Evolutionary conservation across 2,888 invertebrate species (phyloP).

Genomic region (Eupsilia transversa): DNA sequence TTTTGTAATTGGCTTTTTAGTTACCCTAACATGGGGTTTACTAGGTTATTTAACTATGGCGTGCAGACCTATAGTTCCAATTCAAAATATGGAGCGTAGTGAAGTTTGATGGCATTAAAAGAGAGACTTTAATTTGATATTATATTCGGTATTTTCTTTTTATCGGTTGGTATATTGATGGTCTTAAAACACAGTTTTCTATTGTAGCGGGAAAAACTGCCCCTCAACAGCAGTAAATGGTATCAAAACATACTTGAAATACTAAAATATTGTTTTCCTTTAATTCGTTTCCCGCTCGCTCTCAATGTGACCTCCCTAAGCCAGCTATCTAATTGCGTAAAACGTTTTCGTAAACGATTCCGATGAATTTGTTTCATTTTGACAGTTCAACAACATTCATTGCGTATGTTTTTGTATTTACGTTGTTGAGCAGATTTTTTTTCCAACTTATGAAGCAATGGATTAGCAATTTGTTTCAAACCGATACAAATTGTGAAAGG

Average conservation of each 20-base stretch:
- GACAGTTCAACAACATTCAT: too few relatives aligned
- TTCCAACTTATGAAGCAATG: too few relatives aligned
- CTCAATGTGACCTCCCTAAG: constrained; percentile 3
- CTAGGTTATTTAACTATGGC: constrained; percentile 1
- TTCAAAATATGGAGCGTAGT: background rate
- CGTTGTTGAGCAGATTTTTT: too few relatives aligned
- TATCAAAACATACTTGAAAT: background rate
- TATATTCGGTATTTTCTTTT: background rate
- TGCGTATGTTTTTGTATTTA: too few relatives aligned
- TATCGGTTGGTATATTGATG: background rate
- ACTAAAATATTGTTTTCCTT: background rate
- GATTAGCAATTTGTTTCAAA: too few relatives aligned
- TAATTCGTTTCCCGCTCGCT: background rate
- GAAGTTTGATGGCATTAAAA: background rate
- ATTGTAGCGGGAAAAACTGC: background rate
- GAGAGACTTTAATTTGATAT: background rate
- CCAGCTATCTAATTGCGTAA: too few relatives aligned
- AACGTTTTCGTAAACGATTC: too few relatives aligned
- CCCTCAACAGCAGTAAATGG: background rate
- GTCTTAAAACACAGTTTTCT: background rate
- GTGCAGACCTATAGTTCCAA: background rate
- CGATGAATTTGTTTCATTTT: too few relatives aligned
- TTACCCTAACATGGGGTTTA: background rate
- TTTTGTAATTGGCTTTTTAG: background rate
- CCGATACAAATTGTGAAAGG: too few relatives aligned